Evolutionary conservation across 2,797 vertebrate species (phyloP).

Genomic region (Squalus acanthias): DNA sequence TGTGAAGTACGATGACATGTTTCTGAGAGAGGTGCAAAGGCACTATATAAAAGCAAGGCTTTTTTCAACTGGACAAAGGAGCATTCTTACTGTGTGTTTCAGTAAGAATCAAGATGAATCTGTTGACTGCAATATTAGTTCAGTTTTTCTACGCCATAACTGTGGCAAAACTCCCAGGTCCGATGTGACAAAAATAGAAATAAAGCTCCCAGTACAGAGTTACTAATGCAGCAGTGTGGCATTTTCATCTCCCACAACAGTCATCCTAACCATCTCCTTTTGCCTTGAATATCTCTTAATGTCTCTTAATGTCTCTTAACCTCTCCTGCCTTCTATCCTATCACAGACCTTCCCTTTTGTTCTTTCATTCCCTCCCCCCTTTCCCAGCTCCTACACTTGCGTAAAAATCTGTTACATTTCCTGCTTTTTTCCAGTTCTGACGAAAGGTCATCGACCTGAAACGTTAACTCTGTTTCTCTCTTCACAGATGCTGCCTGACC

Average conservation of each 20-base stretch:
- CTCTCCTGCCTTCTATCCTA: too few species aligned
- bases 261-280: background rate
- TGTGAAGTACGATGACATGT: background rate
- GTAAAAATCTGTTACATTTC: too few species aligned
- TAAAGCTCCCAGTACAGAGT: background rate
- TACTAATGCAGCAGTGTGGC: background rate
- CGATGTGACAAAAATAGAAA: background rate
- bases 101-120: background rate
- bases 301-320: too few species aligned
- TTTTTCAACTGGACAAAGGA: background rate
- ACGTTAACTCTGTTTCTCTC: too few species aligned
- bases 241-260: background rate
- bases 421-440: too few species aligned
- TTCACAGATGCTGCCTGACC: too few species aligned
- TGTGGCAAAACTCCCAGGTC: background rate
- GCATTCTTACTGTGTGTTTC: background rate
- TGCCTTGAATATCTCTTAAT: too few species aligned
- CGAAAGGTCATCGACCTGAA: too few species aligned
- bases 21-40: background rate
- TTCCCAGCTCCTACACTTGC: too few species aligned
- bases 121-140: background rate
- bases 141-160: background rate
- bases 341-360: too few species aligned
- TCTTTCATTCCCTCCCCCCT: too few species aligned
- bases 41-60: background rate